phyloP scores from a whole-genome alignment of 2,113 vertebrate genomes.

The Esox niger region DNA sequence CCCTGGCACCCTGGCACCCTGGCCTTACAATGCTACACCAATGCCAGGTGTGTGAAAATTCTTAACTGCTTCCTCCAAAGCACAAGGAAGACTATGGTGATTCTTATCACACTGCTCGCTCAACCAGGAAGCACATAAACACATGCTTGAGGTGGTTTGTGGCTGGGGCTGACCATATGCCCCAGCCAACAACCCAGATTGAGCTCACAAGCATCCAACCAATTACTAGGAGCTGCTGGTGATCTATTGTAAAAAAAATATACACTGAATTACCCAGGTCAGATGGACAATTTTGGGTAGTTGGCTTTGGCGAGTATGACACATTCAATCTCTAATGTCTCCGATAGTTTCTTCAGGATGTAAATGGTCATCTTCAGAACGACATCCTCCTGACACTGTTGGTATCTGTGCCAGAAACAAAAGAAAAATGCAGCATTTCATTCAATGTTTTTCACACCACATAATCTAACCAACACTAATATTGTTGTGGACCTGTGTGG shows the following conservation, averaged over 20 bases:
- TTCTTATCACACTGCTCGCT: too few relatives aligned
- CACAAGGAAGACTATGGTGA: too few relatives aligned
- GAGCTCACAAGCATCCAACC: too few relatives aligned
- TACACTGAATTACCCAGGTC: not conserved
- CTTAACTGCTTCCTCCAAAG: too few relatives aligned
- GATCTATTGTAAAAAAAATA: not conserved
- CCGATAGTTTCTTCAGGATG: constrained; percentile 14
- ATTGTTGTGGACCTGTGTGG: too few relatives aligned
- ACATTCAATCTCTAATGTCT: constrained; percentile 1
- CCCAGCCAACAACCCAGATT: too few relatives aligned
- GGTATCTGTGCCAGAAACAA: constrained; percentile 2
- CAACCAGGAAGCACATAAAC: too few relatives aligned
- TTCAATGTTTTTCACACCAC: not conserved
- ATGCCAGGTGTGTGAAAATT: not conserved
- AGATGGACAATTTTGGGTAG: not conserved
- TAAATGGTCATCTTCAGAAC: not conserved
- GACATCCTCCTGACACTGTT: not conserved
- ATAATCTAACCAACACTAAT: not conserved
- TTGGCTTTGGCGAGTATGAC: not conserved
- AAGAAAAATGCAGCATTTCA: not conserved
- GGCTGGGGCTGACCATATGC: too few relatives aligned
- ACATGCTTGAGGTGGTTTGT: too few relatives aligned
- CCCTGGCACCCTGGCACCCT: too few relatives aligned
- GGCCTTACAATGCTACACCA: too few relatives aligned
- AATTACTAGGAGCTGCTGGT: too few relatives aligned